Evolutionary conservation across 2,797 vertebrate genomes (phyloP).

Genomic region (Silurus lanzhouensis): DNA sequence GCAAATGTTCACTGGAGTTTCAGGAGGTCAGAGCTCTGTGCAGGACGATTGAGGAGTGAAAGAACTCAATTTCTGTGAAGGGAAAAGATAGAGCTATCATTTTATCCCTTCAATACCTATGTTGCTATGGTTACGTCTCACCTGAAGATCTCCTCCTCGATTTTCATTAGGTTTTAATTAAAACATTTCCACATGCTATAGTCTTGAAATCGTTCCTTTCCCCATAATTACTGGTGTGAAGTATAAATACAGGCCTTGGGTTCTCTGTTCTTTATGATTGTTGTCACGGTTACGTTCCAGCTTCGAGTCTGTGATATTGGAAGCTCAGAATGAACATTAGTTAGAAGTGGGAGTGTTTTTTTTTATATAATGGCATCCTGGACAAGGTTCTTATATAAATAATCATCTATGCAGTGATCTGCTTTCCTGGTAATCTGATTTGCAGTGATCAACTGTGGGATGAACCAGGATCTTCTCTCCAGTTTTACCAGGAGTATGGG

Average conservation of each 20-base stretch:
- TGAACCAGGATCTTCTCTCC: neutral
- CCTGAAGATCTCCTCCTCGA: neutral
- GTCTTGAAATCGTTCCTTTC: neutral
- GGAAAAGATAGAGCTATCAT: too few relatives aligned
- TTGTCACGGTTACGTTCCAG: neutral
- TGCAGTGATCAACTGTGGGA: neutral
- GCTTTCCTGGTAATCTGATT: neutral
- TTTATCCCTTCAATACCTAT: too few relatives aligned
- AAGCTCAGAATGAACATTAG: neutral
- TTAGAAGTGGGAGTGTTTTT: neutral
- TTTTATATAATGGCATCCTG: neutral
- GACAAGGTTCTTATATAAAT: neutral
- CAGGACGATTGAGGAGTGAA: too few relatives aligned
- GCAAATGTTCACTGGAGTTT: too few relatives aligned
- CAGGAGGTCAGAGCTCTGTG: too few relatives aligned
- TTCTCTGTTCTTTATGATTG: neutral
- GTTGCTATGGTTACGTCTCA: constrained; percentile 8
- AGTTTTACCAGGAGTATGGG: neutral
- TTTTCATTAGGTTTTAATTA: neutral
- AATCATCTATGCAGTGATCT: neutral
- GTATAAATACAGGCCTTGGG: neutral
- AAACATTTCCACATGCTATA: neutral
- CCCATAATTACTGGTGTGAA: neutral
- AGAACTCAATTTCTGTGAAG: too few relatives aligned
- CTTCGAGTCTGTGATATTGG: neutral